Base-by-base conservation (phyloP, 2,113 vertebrate genomes). In the Pogonocichla stellata region DNA sequence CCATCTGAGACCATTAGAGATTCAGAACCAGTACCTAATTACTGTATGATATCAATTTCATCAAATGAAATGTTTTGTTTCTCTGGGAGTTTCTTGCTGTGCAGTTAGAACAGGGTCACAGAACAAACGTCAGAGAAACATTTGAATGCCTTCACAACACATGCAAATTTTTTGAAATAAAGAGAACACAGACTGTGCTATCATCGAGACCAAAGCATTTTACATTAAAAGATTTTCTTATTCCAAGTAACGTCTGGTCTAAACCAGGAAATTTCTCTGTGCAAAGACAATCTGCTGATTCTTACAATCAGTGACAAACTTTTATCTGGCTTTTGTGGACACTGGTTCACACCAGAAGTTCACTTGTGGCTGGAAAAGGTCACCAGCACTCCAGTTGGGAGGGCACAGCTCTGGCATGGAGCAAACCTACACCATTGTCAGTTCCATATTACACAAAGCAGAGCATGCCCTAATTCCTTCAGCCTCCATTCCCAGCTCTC, bases 181-280 rank as follows among this genome's bases (percentile, higher is more conserved):
- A 60, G 60, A 78, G 64, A 90, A 71, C 67, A 78, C 83, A 91
- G 70, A 60, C 33, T 74, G 70, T 88, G 65, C 61, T 85, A 60
- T 61, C 50, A 56, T 8, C 9, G 2, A 62, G 56, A 74, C 71
- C 61, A 74, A 79, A 88, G 71, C 47, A 34, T 73, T 79, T 69
- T 36, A 65, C 36, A 88, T 33, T 38, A 56, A 69, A 85, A 92
- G 40, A 85, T 60, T 69, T 54, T 54, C 83, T 77, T 24, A 29
- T 73, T 40, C 58, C 6, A 9, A 64, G 58, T 51, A 54, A 81
- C 17, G 29, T 5, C 20, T 25, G 23, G 33, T 18, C 80, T 34
- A 47, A 88, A 66, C 34, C 53, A 47, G 56, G 64, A 66, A 42
- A 57, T 57, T 74, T 80, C 50, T 48, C 8, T 14, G n/a, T 7